A percentile compares a stretch with the other conserved stretches of the same genome.
phyloP scores from a whole-genome alignment of 2,888 invertebrate species.

The Drosophila subsilvestris region DNA sequence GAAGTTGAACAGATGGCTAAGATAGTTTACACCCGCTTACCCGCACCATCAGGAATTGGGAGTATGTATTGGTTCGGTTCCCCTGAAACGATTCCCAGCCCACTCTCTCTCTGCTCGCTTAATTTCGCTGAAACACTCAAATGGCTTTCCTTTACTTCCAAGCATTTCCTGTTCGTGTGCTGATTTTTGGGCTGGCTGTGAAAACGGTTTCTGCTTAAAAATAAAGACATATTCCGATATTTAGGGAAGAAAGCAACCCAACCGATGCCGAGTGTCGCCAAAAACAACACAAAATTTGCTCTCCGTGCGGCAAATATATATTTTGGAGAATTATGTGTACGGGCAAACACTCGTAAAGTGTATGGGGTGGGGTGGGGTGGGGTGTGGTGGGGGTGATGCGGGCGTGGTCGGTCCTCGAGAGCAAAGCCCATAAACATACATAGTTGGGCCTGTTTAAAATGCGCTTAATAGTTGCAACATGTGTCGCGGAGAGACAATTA shows the following conservation, averaged over 20 bases:
- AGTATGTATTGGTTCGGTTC: neutral
- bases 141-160: slow-evolving; percentile 2
- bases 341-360: slow-evolving; percentile 31
- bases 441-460: slow-evolving; percentile 68
- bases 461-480: slow-evolving; percentile 84
- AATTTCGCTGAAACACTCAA: slow-evolving; percentile 29
- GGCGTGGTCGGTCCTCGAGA: neutral
- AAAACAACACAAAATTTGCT: slow-evolving; percentile 26
- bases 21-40: neutral
- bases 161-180: slow-evolving; percentile 30
- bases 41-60: neutral
- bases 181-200: slow-evolving; percentile 18
- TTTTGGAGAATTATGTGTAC: slow-evolving; percentile 30
- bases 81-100: slow-evolving; percentile 6
- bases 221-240: slow-evolving; percentile 68
- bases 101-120: neutral
- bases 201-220: slow-evolving; percentile 66
- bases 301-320: slow-evolving; percentile 22
- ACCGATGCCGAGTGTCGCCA: slow-evolving; percentile 40
- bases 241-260: slow-evolving; percentile 33
- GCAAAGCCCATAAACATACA: slow-evolving; percentile 65
- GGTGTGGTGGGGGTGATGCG: neutral
- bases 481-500: slow-evolving; percentile 79
- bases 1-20: neutral
- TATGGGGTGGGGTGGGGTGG: slow-evolving; percentile 10